Conservation (phyloP, 2,113 vertebrate genomes). For the Caranx ignobilis region DNA sequence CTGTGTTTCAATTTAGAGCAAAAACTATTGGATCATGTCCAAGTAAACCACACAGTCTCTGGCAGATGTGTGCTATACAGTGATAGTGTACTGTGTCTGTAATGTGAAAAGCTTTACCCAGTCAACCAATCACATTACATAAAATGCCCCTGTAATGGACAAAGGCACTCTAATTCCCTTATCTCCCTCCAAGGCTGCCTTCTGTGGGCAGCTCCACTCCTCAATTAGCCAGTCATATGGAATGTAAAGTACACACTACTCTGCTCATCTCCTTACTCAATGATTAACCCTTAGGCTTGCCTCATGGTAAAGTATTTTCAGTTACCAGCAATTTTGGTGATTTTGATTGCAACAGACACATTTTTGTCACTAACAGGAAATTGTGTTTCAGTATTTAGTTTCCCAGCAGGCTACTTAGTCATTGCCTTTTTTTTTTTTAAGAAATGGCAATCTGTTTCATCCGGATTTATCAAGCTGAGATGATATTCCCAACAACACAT, state of each 20-base stretch:
- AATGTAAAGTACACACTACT: conserved; percentile 41
- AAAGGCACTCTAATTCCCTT: conserved; percentile 58
- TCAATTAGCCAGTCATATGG: conserved; percentile 49
- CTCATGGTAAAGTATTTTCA: conserved; percentile 14
- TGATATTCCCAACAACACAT: not conserved
- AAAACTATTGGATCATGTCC: not conserved
- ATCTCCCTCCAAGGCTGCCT: conserved; percentile 45
- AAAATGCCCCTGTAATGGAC: conserved; percentile 58
- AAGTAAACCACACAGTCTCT: conserved; percentile 6
- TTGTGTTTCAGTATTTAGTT: not conserved
- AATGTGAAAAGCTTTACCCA: conserved; percentile 39
- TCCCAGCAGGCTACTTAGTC: not conserved
- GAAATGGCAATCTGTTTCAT: not conserved
- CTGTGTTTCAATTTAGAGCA: conserved; percentile 3
- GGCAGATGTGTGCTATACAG: conserved; percentile 20
- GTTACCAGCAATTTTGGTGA: not conserved
- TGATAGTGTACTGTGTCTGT: conserved; percentile 25
- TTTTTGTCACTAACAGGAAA: conserved; percentile 17
- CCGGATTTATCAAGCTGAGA: not conserved
- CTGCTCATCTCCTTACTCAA: conserved; percentile 20
- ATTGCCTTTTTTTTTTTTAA: not conserved
- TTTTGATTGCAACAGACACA: conserved; percentile 22
- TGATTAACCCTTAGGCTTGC: conserved; percentile 27
- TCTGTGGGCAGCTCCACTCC: conserved; percentile 43
- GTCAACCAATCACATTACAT: conserved; percentile 44